Evolutionary conservation across 2,797 vertebrate species (phyloP).

Genomic region (Malurus leucopterus): DNA sequence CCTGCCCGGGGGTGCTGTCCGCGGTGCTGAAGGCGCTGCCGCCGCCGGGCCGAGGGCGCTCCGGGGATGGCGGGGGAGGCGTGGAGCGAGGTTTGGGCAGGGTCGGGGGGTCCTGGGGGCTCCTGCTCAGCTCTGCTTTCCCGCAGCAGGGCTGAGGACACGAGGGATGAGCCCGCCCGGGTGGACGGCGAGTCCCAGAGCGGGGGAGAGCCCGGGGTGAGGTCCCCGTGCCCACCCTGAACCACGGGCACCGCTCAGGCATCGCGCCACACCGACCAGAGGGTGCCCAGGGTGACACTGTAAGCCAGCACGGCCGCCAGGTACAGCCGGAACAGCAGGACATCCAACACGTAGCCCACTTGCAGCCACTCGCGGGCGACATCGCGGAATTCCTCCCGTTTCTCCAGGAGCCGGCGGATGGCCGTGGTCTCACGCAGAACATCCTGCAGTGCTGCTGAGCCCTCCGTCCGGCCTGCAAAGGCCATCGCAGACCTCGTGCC

Average conservation of each 20-base stretch:
- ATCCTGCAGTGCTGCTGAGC: slow-evolving; percentile 65
- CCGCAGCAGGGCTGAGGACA: neutral
- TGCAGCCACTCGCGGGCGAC: slow-evolving; percentile 91
- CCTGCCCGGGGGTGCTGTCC: slow-evolving; percentile 18
- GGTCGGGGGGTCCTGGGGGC: neutral
- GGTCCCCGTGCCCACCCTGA: fast-evolving
- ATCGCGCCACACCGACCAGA: slow-evolving; percentile 93
- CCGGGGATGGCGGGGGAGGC: neutral
- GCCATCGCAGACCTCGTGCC: neutral
- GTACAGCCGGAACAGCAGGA: slow-evolving; percentile 90
- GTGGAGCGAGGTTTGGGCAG: neutral
- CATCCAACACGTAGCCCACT: slow-evolving; percentile 90
- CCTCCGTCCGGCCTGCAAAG: slow-evolving; percentile 54
- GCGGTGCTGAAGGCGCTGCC: slow-evolving; percentile 33
- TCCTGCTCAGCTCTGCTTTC: neutral
- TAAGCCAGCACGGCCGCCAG: slow-evolving; percentile 86
- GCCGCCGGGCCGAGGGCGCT: too few relatives aligned
- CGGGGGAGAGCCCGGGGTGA: neutral
- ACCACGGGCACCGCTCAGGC: slow-evolving; percentile 34
- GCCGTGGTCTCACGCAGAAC: slow-evolving; percentile 84
- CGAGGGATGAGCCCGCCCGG: neutral
- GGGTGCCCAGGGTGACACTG: slow-evolving; percentile 82
- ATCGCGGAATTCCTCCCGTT: slow-evolving; percentile 81
- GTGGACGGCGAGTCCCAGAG: neutral
- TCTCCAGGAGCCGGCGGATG: slow-evolving; percentile 87